A percentile compares a stretch with the other conserved stretches of the same genome.
These are phyloP conservation scores for Petroica traversi DNA, from an alignment of 2,113 vertebrate genomes.

Conservation along the genomic window DNA sequence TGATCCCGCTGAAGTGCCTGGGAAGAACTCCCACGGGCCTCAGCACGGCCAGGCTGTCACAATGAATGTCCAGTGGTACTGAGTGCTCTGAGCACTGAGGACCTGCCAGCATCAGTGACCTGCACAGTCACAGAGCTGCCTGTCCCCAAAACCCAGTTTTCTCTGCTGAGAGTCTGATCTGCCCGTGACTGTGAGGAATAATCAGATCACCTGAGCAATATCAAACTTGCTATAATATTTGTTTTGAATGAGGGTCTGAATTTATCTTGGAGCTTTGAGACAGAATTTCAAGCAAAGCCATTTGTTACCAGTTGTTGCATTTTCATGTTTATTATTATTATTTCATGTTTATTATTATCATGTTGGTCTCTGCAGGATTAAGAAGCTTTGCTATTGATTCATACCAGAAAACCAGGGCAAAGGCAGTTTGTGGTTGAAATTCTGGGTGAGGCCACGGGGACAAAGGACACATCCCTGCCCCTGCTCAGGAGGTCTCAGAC, in stretches of 20 bases:
- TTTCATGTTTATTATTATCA: neutral
- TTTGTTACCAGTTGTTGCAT: neutral
- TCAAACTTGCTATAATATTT: rapidly evolving
- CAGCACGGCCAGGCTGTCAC: neutral
- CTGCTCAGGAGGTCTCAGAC: neutral
- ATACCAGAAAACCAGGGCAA: neutral
- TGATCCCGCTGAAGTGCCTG: neutral
- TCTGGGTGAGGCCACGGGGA: neutral
- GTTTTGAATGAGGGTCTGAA: neutral
- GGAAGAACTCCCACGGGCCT: neutral
- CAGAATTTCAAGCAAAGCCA: neutral
- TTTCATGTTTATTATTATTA: neutral
- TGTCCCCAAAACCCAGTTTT: neutral
- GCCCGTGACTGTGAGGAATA: neutral
- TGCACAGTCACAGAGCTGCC: neutral
- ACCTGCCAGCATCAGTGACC: neutral
- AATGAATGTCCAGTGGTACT: neutral
- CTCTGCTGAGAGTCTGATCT: neutral
- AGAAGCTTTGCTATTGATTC: neutral
- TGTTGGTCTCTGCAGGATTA: neutral
- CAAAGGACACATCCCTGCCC: neutral
- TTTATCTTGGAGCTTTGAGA: neutral
- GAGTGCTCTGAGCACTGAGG: neutral
- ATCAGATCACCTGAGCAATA: neutral
- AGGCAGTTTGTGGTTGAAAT: neutral